phyloP scores from a whole-genome alignment of 35 echinoderm and acorn worm species.

The Eucidaris tribuloides region DNA sequence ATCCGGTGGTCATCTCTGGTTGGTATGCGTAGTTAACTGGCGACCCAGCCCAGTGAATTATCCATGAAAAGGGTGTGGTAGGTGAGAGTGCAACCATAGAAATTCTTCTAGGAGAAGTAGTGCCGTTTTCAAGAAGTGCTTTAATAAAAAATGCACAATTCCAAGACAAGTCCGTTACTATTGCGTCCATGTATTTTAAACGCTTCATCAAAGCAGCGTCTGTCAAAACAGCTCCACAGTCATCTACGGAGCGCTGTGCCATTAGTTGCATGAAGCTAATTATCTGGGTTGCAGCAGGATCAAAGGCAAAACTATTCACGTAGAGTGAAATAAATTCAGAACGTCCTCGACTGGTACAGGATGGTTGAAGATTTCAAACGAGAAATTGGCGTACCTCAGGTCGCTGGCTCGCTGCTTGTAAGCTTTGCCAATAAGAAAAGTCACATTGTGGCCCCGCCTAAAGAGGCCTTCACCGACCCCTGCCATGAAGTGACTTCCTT shows the following conservation, averaged over 20 bases:
- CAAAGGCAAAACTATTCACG: background rate
- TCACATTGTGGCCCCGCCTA: conserved; percentile 30
- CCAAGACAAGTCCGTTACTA: background rate
- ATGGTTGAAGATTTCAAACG: conserved; percentile 56
- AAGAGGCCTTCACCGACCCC: conserved; percentile 35
- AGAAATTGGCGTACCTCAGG: conserved; percentile 23
- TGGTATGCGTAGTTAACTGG: background rate
- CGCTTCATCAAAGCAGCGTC: background rate
- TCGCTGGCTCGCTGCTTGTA: conserved; percentile 16
- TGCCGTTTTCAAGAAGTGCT: background rate
- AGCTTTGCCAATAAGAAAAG: conserved; percentile 56
- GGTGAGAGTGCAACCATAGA: background rate
- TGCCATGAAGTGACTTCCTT: conserved; percentile 57
- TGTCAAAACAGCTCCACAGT: background rate
- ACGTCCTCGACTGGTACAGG: conserved; percentile 24
- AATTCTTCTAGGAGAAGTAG: background rate
- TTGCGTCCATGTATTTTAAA: background rate
- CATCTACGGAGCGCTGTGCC: background rate
- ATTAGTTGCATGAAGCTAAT: background rate
- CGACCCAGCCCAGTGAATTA: background rate
- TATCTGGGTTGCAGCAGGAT: background rate
- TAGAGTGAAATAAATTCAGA: background rate
- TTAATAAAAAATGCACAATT: background rate
- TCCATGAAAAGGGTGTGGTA: background rate
- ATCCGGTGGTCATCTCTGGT: background rate